These are phyloP conservation scores for Condylura cristata DNA, from an alignment of 2,113 vertebrate genomes.

Conservation along the genomic window DNA sequence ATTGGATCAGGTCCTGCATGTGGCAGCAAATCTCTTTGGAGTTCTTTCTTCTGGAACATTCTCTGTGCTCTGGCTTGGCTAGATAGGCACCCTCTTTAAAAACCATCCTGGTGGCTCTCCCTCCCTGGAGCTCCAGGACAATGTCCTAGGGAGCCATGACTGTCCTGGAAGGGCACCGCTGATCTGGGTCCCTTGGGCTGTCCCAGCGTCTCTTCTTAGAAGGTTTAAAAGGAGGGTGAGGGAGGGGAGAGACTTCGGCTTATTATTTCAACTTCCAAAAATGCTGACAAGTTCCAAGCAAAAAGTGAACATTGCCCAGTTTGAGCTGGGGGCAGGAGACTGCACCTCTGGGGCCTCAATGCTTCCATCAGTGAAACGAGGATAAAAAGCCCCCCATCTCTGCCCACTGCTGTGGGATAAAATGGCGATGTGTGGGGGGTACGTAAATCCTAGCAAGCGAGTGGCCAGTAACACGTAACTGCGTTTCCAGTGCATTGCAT, in stretches of 20 bases:
- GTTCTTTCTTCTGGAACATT: background rate
- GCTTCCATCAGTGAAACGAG: background rate
- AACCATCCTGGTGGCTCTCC: background rate
- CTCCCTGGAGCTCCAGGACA: background rate
- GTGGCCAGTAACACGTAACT: background rate
- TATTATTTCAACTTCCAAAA: background rate
- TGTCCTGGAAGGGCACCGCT: background rate
- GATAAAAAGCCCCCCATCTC: background rate
- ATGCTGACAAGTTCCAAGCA: background rate
- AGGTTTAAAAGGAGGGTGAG: background rate
- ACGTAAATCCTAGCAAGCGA: background rate
- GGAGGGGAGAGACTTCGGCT: background rate
- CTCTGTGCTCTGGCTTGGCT: background rate
- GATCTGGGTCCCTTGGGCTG: too few species aligned
- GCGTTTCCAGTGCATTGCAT: background rate
- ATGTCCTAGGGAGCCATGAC: accelerated
- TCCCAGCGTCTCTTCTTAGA: background rate
- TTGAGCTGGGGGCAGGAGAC: background rate
- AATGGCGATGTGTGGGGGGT: accelerated
- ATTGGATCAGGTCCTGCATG: background rate
- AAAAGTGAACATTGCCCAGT: background rate
- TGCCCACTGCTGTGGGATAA: background rate
- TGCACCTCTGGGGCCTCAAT: background rate
- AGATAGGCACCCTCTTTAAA: background rate
- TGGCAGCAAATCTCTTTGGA: background rate